A percentile compares a stretch with the other conserved stretches of the same genome.
Evolutionary conservation across 2,113 vertebrate genomes (phyloP).

Genomic region (Daboia siamensis): DNA sequence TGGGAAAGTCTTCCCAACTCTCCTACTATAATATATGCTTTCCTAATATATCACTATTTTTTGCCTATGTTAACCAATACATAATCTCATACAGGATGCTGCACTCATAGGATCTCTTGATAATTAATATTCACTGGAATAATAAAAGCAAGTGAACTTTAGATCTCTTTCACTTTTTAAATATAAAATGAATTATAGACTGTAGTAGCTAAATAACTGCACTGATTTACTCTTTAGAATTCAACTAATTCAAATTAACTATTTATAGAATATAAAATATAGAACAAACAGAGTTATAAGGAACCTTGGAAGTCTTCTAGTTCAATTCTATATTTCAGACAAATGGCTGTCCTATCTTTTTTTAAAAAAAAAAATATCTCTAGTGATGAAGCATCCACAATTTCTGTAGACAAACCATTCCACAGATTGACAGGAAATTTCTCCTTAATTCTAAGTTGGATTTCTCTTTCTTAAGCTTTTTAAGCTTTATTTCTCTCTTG

Average conservation of each 20-base stretch:
- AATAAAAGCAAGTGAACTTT: not conserved
- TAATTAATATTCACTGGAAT: not conserved
- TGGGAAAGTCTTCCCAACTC: not conserved
- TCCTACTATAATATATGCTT: not conserved
- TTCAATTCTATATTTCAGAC: not conserved
- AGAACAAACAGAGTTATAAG: not conserved
- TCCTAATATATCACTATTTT: not conserved
- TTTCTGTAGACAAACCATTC: not conserved
- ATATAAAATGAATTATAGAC: not conserved
- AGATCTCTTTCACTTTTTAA: not conserved
- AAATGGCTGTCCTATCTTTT: not conserved
- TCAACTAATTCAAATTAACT: conserved; percentile 16
- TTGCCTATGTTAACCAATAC: not conserved
- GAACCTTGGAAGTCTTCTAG: not conserved
- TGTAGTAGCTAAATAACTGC: not conserved
- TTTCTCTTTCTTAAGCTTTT: not conserved
- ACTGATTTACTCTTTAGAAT: conserved; percentile 38
- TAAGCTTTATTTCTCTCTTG: not conserved
- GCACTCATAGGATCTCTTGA: not conserved
- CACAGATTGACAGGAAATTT: not conserved
- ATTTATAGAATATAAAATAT: not conserved
- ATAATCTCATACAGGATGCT: not conserved
- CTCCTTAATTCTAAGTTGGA: not conserved
- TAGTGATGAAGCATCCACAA: not conserved
- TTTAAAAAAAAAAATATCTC: not conserved